Conservation (phyloP, 2,888 invertebrate genomes). For the Lasioglossum malachurum region DNA sequence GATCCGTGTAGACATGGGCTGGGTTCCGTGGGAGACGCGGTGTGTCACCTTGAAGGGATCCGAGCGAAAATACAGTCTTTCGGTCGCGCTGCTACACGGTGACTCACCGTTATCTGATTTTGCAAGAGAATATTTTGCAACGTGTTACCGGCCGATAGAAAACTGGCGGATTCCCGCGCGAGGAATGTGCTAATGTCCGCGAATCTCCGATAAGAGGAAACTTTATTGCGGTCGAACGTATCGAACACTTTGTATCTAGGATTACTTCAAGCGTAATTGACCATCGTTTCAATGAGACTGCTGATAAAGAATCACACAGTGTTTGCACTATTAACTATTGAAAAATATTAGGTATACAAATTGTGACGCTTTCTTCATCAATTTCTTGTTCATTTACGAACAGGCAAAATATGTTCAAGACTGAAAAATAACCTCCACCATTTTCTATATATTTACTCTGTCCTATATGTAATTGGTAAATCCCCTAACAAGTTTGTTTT, state of each 20-base stretch:
- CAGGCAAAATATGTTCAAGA: too few species aligned
- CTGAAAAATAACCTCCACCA: too few species aligned
- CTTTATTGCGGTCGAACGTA: background rate
- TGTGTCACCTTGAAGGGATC: conserved; percentile 20
- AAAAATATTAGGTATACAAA: too few species aligned
- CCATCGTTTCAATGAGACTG: background rate
- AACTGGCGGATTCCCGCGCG: background rate
- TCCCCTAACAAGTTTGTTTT: too few species aligned
- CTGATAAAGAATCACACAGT: too few species aligned
- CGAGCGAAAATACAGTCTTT: conserved; percentile 39
- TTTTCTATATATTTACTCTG: too few species aligned
- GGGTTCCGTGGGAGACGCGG: conserved; percentile 33
- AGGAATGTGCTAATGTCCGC: background rate
- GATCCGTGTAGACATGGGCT: conserved; percentile 24
- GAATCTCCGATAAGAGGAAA: background rate
- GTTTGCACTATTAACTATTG: too few species aligned
- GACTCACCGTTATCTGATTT: conserved; percentile 43
- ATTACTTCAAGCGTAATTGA: background rate
- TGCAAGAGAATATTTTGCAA: conserved; percentile 39
- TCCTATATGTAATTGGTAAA: too few species aligned
- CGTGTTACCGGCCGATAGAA: background rate
- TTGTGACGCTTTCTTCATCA: too few species aligned
- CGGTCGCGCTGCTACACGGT: conserved; percentile 16
- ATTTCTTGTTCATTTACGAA: too few species aligned
- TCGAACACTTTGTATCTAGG: background rate